A percentile compares a stretch with the other conserved stretches of the same genome.
These are phyloP conservation scores for Dusona sp. DNA, from an alignment of 2,888 invertebrate species.

Conservation along the genomic window DNA sequence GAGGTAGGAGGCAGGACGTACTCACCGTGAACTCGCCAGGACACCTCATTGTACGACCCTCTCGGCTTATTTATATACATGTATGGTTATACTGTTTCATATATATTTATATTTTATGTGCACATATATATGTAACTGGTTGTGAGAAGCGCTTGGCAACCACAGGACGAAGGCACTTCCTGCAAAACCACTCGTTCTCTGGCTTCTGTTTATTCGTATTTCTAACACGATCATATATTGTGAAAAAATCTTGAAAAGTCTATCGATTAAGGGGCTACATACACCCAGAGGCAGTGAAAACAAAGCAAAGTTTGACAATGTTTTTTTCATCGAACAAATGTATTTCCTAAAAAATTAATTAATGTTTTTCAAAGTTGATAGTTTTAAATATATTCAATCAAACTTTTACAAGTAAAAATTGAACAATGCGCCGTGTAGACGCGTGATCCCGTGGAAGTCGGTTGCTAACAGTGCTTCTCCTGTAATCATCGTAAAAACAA, in stretches of 20 bases:
- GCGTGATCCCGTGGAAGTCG: no score
- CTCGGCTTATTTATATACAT: neutral
- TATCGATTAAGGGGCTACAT: no score
- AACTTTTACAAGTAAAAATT: no score
- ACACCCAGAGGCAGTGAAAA: no score
- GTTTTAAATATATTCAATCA: no score
- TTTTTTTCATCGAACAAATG: no score
- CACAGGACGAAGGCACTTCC: conserved; percentile 50
- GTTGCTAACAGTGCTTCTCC: no score
- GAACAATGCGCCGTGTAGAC: no score
- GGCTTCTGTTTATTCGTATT: neutral
- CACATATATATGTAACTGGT: neutral
- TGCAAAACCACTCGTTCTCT: conserved; percentile 7
- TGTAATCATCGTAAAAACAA: no score
- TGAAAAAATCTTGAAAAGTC: neutral
- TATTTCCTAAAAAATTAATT: no score
- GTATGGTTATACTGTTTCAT: neutral
- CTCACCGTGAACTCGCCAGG: conserved; percentile 26
- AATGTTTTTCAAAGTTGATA: no score
- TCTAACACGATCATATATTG: neutral
- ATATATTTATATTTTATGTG: neutral
- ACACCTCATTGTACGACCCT: conserved; percentile 52
- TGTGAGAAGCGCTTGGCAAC: conserved; percentile 61
- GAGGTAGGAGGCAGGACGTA: conserved; percentile 23
- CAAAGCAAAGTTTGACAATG: no score